These are phyloP conservation scores for Drosophila hamatofila DNA, from an alignment of 2,888 invertebrate species.

Conservation along the genomic window DNA sequence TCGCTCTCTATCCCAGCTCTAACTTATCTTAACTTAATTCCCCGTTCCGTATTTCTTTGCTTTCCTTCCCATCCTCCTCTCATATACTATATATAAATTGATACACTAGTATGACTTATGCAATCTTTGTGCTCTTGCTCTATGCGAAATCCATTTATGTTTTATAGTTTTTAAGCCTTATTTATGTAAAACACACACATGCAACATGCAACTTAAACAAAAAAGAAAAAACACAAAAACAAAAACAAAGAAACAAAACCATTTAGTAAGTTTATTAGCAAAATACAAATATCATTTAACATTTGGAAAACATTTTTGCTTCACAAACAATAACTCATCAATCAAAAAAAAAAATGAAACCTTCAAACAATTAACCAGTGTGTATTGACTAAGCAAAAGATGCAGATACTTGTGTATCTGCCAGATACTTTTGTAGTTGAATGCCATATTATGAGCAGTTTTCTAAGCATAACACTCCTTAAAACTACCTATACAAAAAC, in stretches of 20 bases:
- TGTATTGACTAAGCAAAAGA: constrained; percentile 54
- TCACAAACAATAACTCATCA: constrained; percentile 29
- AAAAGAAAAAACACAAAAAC: constrained; percentile 18
- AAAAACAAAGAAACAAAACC: constrained; percentile 44
- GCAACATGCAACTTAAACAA: constrained; percentile 63
- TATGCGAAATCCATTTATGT: constrained; percentile 67
- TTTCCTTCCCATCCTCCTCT: background rate
- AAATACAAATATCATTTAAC: constrained; percentile 73
- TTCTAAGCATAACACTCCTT: constrained; percentile 47
- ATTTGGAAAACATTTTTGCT: constrained; percentile 41
- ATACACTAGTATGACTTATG: constrained; percentile 16
- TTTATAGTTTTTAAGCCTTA: constrained; percentile 76
- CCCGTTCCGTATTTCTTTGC: constrained; percentile 6
- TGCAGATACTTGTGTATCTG: constrained; percentile 40
- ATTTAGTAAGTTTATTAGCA: constrained; percentile 77
- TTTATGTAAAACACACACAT: constrained; percentile 65
- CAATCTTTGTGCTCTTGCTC: constrained; percentile 59
- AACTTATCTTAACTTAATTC: constrained; percentile 6
- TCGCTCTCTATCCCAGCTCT: constrained; percentile 40
- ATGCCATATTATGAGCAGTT: constrained; percentile 53
- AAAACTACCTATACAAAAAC: constrained; percentile 32
- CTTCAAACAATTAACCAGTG: constrained; percentile 35
- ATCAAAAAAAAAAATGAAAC: constrained; percentile 23
- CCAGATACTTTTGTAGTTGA: constrained; percentile 55
- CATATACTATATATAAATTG: background rate